Percentiles rank a stretch among this genome's conserved stretches.
Evolutionary conservation across 2,797 vertebrate genomes (phyloP).

Genomic region (Poeciliopsis paucimaculata): DNA sequence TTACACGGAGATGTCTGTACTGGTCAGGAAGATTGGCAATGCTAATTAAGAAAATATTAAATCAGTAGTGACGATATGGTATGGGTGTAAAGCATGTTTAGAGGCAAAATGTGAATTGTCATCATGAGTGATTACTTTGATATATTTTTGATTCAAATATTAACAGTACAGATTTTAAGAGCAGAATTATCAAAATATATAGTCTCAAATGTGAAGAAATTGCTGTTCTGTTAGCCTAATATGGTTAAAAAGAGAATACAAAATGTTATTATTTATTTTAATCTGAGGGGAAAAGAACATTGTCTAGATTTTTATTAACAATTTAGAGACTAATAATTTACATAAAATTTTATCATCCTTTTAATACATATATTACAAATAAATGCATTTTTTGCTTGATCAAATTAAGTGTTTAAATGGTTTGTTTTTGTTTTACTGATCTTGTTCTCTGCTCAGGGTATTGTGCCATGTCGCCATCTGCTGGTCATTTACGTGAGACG

Average conservation of each 20-base stretch:
- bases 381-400: not conserved
- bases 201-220: not conserved
- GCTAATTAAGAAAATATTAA: not conserved
- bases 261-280: not conserved
- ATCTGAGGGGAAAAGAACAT: not conserved
- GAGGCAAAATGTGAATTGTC: not conserved
- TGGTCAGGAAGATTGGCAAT: not conserved
- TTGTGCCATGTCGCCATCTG: slow-evolving; percentile 48
- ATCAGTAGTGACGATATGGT: not conserved
- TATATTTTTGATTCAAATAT: not conserved
- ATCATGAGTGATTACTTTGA: not conserved
- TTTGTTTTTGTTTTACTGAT: not conserved
- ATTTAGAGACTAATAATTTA: not conserved
- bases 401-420: not conserved
- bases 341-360: not conserved
- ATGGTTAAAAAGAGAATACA: no score
- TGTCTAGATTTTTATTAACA: not conserved
- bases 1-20: not conserved
- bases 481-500: not conserved
- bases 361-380: not conserved
- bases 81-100: not conserved
- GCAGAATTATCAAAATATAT: not conserved
- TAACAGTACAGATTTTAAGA: not conserved
- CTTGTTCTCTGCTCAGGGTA: not conserved
- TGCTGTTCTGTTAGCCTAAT: not conserved